Evolutionary conservation across 2,797 vertebrate genomes (phyloP), one percentile per base, ranked within the genome.

Genomic region (Acanthurus tractus): DNA sequence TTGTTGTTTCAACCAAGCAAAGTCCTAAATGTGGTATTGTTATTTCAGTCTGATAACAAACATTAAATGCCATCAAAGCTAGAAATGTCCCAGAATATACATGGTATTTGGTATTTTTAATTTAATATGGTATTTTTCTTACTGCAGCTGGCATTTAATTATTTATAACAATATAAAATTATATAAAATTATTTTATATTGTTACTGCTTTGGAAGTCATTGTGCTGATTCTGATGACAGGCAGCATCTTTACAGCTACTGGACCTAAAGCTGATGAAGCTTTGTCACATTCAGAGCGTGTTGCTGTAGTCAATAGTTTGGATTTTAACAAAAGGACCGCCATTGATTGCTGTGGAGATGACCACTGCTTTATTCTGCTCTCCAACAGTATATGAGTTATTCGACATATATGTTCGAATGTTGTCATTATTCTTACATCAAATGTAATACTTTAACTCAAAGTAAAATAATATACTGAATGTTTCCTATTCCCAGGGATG

Each of bases 261-360:
- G 11, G 62, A 75, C 29, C 9, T 52, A 56, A 4, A 29, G 2
- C 18, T 29, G 18, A 59, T 23, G 36, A 70, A 64, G 56, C 7
- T 72, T 46, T 38, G 61, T 53, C 25, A 66, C 14, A 50, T 46
- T 76, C 40, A 55, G 49, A 78, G 74, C 45, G 57, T 18, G 25
- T 63, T 50, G 11, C 42, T 56, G 20, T 34, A 20, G 34, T 38
- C 34, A 46, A 13, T 69, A 45, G 69, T 38, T 2, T 29, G 25
- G 25, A 29, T 29, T 29, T 29, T 29, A 13, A 58, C 29, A 52
- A 58, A 64, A 15, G 17, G 10, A 4, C 20, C 12, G 6, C 3
- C 0, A 38, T 56, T 23, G 42, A 23, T 40, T 14, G 20, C 20
- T n/a, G 3, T 15, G 25, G 23, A 36, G 2, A 56, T 12, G 12